Evolutionary conservation across 1,140 invertebrate genomes (phyloP), one percentile per base, ranked within the genome.

Genomic region (Hylaeus anthracinus): DNA sequence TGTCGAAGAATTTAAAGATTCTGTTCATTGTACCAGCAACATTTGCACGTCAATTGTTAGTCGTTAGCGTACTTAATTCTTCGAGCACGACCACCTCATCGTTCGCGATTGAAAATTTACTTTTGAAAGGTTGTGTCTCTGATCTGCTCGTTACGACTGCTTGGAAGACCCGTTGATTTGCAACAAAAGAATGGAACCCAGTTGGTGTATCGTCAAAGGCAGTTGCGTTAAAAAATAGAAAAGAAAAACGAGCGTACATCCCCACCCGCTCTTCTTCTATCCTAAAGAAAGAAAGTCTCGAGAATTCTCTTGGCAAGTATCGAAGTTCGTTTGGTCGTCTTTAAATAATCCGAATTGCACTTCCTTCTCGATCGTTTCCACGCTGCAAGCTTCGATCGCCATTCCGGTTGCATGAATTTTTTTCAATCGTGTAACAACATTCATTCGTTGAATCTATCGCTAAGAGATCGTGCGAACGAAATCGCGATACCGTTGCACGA

Each of bases 331-430:
- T 85, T 65, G 64, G 65, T 75, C n/a, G 63, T 86, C 85, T 90
- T 90, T 89, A 89, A 90, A 90, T 89, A 89, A 90, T 89, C 56
- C 65, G 63, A 72, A 66, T 86, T 58, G 56, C 45, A 60, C 60
- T 82, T 77, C 41, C 63, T 45, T 5, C 14, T 76, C 41, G 37
- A 58, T 74, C 43, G 43, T 72, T 73, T 56, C 39, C 0, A 6
- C n/a, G 1, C n/a, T 43, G 15, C 4, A 61, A 69, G 2, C 4
- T 73, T 66, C 12, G n/a, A 86, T 72, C 45, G 4, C 37, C 8
- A 43, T 60, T 51, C 12, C 58, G 1, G 15, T 5, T 10, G 8
- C 41, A 10, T 37, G 12, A n/a, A 10, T 10, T 55, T 51, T 26
- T 15, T 39, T 63, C 15, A 51, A 15, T 5, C 37, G 9, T 60